Evolutionary conservation across 1,140 invertebrate species (phyloP), one percentile per base, ranked within the genome.

Genomic region (Zophobas morio): DNA sequence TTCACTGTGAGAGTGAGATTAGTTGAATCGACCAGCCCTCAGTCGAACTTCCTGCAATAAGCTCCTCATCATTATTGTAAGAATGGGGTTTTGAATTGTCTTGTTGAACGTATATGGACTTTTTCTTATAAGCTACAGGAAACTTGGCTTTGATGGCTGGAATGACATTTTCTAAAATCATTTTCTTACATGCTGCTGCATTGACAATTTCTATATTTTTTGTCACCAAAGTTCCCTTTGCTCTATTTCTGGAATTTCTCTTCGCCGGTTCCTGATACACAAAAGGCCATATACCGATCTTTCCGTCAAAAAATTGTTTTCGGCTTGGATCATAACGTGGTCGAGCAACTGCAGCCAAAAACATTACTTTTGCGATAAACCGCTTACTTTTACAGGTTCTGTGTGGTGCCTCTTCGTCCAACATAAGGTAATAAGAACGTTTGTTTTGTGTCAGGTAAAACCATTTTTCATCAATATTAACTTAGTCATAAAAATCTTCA

Each of bases 301-400:
- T 54, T 35, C 47, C 47, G n/a, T 53, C 42, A 73, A 63, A 63
- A 63, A 35, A 63, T 35, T 63, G 57, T 37, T 63, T 63, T 63
- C 57, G 57, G 35, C 6, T 6, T 34, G 56, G 56, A 33, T 70
- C 37, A 39, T 70, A 70, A 1, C 2, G n/a, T 20, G 66, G 66
- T 49, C 66, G 39, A 34, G 66, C 35, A 20, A 71, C 66, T 42
- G 66, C 66, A 71, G 74, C 34, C 79, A 76, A 73, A 56, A 77
- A 77, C 46, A 77, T 77, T 33, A 73, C 33, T 77, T 77, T 77
- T 36, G 63, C 56, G 20, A 77, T 77, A 51, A 77, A 77, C 2
- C 40, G 46, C 71, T 51, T 72, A 40, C 75, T 63, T 57, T 78
- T 78, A 34, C 35, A 74, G 51, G 66, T 36, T 37, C 74, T 3